Base-by-base conservation (phyloP, 2,888 invertebrate species). In the Lasioglossum calceatum region DNA sequence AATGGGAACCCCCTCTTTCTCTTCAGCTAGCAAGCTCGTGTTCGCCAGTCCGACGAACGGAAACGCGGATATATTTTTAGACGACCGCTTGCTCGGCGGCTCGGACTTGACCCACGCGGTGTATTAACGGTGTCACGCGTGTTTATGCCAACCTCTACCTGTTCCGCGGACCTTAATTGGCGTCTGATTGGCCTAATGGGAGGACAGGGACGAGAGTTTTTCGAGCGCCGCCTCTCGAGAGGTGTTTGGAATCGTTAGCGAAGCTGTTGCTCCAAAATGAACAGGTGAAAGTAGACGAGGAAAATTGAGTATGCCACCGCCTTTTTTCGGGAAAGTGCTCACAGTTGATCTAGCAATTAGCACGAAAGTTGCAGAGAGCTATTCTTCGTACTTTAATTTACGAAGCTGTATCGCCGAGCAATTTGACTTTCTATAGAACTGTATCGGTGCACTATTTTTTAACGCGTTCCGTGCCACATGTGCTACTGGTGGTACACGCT, bases 51-150 rank as follows among this genome's bases (percentile, higher is more conserved):
- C 79, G 83, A 70, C 87, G n/a, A 89, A 89, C 87, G 87, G 84
- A 89, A 89, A 87, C 77, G 87, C 83, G 77, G 36, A 89, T 89
- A 87, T 89, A 89, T 87, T 87, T 88, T 88, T 88, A 87, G 84
- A 88, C 82, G 44, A 74, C 70, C 88, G 72, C 81, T 77, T 87
- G 84, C 81, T 84, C 81, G 87, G 72, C 75, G 47, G 70, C 78
- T 81, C 87, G 84, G 84, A 84, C 87, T 88, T 88, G 87, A 88
- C 87, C 87, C 87, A 87, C 87, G 87, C 87, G 81, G 19, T n/a
- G 54, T 54, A 61, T 85, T 85, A 87, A 79, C 82, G 79, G 73
- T 85, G 86, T 85, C 86, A 71, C 86, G 72, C 82, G 87, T 77
- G 86, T 71, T 61, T 47, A 16, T 36, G 16, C 64, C 39, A 42